phyloP scores from a whole-genome alignment of 2,888 invertebrate species.

The Clepsis dumicolana region DNA sequence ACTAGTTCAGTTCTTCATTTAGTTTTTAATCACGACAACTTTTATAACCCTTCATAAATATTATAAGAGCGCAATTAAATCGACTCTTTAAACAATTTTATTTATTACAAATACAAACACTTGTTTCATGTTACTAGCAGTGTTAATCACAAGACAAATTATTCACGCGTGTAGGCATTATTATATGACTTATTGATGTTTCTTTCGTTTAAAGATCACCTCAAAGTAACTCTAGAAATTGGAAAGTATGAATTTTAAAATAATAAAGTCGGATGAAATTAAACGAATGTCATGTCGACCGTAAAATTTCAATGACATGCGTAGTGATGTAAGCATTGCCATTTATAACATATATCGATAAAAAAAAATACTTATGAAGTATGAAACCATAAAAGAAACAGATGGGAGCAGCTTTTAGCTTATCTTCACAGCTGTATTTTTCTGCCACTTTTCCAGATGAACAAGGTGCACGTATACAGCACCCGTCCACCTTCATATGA shows the following conservation, averaged over 20 bases:
- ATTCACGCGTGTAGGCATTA: background rate
- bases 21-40: background rate
- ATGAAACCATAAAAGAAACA: too few species aligned
- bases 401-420: too few species aligned
- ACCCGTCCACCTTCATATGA: too few species aligned
- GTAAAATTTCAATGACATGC: slow-evolving; percentile 24
- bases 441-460: too few species aligned
- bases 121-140: background rate
- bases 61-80: background rate
- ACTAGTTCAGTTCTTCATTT: background rate
- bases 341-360: background rate
- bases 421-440: too few species aligned
- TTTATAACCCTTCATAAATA: background rate
- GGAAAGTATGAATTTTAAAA: slow-evolving; percentile 34
- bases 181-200: background rate
- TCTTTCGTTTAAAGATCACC: slow-evolving; percentile 4
- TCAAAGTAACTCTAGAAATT: background rate
- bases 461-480: too few species aligned
- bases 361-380: background rate
- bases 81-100: background rate
- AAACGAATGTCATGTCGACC: slow-evolving; percentile 27
- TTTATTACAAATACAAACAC: background rate
- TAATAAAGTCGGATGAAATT: slow-evolving; percentile 16
- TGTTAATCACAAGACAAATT: background rate
- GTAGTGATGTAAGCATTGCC: slow-evolving; percentile 3